Conservation (phyloP, 2,888 invertebrate species). For the Dyspetes luteomarginatus region DNA sequence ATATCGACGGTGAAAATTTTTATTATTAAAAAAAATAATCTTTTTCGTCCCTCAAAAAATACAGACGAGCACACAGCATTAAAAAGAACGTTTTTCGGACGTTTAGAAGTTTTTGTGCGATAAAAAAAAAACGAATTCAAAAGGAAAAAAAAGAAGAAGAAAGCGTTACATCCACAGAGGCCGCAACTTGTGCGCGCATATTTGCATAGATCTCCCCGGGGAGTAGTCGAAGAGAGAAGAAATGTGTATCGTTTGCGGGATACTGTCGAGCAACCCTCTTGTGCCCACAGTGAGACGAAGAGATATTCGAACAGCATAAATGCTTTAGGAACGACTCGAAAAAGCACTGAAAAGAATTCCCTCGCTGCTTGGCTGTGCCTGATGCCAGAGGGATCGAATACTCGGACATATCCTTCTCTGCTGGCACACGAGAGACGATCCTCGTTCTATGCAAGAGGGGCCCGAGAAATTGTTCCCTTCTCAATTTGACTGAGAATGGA, state of each 20-base stretch:
- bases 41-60: too few species aligned
- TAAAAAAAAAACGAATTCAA: conserved; percentile 12
- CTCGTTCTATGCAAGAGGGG: conserved; percentile 59
- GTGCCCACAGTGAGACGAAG: background rate
- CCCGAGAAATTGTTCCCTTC: conserved; percentile 63
- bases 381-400: conserved; percentile 29
- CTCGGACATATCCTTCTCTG: conserved; percentile 11
- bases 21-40: background rate
- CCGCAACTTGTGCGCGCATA: conserved; percentile 48
- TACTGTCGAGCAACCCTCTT: conserved; percentile 22
- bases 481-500: conserved; percentile 41
- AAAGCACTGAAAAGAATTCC: conserved; percentile 51
- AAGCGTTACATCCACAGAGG: conserved; percentile 25
- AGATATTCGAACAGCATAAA: conserved; percentile 21
- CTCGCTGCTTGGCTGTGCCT: conserved; percentile 30
- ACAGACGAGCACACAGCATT: too few species aligned
- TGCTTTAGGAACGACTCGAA: conserved; percentile 49
- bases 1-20: background rate
- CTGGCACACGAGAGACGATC: conserved; percentile 12
- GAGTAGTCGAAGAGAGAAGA: conserved; percentile 26
- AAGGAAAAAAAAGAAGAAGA: conserved; percentile 18
- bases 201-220: conserved; percentile 59
- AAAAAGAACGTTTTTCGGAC: conserved; percentile 32
- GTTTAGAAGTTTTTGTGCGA: background rate
- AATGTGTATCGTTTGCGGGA: conserved; percentile 25